Evolutionary conservation across 2,888 invertebrate species (phyloP), one percentile per base, ranked within the genome.

Genomic region (Matsumyia berberina): DNA sequence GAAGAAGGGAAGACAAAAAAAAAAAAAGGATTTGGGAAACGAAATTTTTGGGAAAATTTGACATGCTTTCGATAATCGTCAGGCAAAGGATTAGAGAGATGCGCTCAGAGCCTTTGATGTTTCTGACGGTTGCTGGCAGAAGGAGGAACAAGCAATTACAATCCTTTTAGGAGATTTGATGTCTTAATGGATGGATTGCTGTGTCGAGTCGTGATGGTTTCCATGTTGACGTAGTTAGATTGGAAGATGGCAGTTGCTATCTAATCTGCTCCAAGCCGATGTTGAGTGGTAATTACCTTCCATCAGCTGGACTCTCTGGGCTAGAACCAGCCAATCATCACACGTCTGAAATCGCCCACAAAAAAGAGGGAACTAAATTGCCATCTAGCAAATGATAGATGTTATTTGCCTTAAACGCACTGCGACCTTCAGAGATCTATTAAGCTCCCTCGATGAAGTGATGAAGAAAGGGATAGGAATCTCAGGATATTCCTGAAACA

Each of bases 11-110:
- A 15, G 37, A 8, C 1, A 37, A 12, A 44, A 31, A 9, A 7
- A 17, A 12, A 15, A 9, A 62, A 44, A 49, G 62, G 46, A 73
- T 60, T 51, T 37, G 15, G 31, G 9, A 44, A 31, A 9, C 8
- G 42, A 51, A 51, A 5, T 44, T 19, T 46, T 76, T 77, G 35
- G 19, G 46, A 49, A 31, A 51, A 83, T 83, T 83, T 78, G 73
- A 78, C 83, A 83, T 83, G 83, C 78, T 78, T 78, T 69, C 69
- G 78, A 69, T 78, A 69, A 69, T 57, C 64, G 39, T 4, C 15
- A 31, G 51, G 49, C 42, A 78, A 83, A 73, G 78, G 78, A 78
- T 83, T 67, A 73, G 39, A 24, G 31, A 7, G 37, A 53, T 1
- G 76, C 58, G 37, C 46, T 15, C n/a, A 9, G 6, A 0, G 53